Conservation (phyloP, 2,113 vertebrate species). For the Apaloderma vittatum region DNA sequence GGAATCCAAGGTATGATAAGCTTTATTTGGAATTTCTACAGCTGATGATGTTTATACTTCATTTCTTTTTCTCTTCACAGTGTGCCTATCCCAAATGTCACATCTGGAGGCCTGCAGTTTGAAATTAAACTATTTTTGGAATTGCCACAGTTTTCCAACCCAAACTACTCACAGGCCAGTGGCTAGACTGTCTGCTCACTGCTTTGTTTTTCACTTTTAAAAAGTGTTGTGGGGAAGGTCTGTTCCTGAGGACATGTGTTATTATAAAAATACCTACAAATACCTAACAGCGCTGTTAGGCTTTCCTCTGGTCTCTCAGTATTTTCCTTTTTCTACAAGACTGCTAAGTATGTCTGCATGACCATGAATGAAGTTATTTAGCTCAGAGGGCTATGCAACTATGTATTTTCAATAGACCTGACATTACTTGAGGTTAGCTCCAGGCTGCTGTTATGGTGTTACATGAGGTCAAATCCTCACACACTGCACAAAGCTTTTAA, state of each 20-base stretch:
- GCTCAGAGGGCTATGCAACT: not conserved
- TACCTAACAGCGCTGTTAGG: conserved; percentile 24
- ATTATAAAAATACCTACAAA: conserved; percentile 56
- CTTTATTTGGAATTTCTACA: conserved; percentile 41
- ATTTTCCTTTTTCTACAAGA: conserved; percentile 49
- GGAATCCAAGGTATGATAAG: not conserved
- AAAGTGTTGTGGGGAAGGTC: conserved; percentile 29
- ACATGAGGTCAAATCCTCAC: conserved; percentile 50
- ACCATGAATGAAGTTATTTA: conserved; percentile 64
- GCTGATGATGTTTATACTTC: conserved; percentile 61
- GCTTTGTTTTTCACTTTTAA: conserved; percentile 71
- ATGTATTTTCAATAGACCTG: conserved; percentile 58
- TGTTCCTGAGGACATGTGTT: conserved; percentile 51
- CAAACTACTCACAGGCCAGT: conserved; percentile 62
- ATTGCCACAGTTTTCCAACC: conserved; percentile 76
- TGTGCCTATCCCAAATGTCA: conserved; percentile 65
- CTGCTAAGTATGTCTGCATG: conserved; percentile 50
- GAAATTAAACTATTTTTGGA: conserved; percentile 77
- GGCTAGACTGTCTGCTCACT: conserved; percentile 55
- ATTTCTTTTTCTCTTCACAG: conserved; percentile 60
- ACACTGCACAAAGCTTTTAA: conserved; percentile 39
- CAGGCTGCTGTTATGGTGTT: conserved; percentile 46
- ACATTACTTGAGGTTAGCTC: conserved; percentile 54
- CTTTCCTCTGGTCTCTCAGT: conserved; percentile 43
- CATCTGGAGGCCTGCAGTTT: conserved; percentile 77